A percentile compares a stretch with the other conserved stretches of the same genome.
Evolutionary conservation across 1,140 invertebrate genomes (phyloP).

Genomic region (Hyposmocoma kahamanoa): DNA sequence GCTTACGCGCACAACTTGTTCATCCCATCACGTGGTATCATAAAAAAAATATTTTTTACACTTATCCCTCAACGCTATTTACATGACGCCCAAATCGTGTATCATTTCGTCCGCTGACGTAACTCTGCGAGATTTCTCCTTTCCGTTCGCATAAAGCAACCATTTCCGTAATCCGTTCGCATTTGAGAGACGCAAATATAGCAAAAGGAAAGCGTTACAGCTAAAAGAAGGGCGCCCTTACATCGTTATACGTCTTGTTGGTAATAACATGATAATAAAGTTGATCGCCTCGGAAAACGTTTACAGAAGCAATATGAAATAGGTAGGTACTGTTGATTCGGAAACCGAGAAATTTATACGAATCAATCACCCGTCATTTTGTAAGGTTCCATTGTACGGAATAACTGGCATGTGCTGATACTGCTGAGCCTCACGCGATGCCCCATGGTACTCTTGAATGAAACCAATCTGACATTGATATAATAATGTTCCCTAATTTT

Average conservation of each 20-base stretch:
- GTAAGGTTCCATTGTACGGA: not conserved
- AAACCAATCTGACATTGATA: too few relatives aligned
- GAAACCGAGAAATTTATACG: not conserved
- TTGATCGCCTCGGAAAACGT: constrained; percentile 1
- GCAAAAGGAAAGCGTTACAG: constrained; percentile 1
- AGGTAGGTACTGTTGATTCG: not conserved
- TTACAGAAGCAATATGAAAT: too few relatives aligned
- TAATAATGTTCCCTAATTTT: too few relatives aligned
- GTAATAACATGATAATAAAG: constrained; percentile 11
- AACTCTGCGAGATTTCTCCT: not conserved
- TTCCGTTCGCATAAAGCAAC: constrained; percentile 7
- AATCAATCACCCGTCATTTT: not conserved
- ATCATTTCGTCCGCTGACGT: too few relatives aligned
- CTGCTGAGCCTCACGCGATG: too few relatives aligned
- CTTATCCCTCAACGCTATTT: too few relatives aligned
- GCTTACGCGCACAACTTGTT: too few relatives aligned
- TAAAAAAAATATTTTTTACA: too few relatives aligned
- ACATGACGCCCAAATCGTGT: too few relatives aligned
- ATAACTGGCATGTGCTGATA: too few relatives aligned
- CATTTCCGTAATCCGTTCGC: constrained; percentile 7
- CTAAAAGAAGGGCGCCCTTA: constrained; percentile 4
- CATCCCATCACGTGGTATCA: too few relatives aligned
- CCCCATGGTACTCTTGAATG: too few relatives aligned
- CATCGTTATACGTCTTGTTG: constrained; percentile 5
- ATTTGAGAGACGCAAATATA: constrained; percentile 11